Percentiles rank a stretch among this genome's conserved stretches.
phyloP scores from a whole-genome alignment of 2,113 vertebrate species.

The Trematocara stigmaticum region DNA sequence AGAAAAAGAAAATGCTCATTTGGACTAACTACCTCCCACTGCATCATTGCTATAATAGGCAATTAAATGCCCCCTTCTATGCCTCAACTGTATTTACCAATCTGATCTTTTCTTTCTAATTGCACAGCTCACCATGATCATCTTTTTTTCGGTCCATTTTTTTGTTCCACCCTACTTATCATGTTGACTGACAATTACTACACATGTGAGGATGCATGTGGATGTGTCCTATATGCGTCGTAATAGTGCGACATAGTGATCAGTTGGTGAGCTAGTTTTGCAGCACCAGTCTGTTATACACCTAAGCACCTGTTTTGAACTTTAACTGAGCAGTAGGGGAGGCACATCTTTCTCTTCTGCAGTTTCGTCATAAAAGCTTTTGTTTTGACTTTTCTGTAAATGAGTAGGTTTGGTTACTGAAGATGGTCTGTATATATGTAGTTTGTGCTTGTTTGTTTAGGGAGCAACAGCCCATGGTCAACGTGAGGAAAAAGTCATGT shows the following conservation, averaged over 20 bases:
- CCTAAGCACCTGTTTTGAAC: not conserved
- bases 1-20: not conserved
- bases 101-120: not conserved
- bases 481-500: not conserved
- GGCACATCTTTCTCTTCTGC: not conserved
- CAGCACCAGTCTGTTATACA: not conserved
- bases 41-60: not conserved
- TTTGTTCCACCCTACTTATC: not conserved
- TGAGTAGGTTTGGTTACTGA: not conserved
- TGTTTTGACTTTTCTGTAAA: not conserved
- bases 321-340: not conserved
- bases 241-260: not conserved
- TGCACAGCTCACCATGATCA: not conserved
- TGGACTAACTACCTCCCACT: not conserved
- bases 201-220: not conserved
- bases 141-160: not conserved
- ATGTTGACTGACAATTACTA: not conserved
- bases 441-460: not conserved
- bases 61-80: not conserved
- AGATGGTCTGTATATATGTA: not conserved
- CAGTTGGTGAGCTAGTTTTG: not conserved
- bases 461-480: not conserved
- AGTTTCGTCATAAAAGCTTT: not conserved
- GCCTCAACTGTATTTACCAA: not conserved
- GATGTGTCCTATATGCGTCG: not conserved